These are phyloP conservation scores for Pygoscelis adeliae DNA, from an alignment of 2,113 vertebrate genomes.

Conservation along the genomic window DNA sequence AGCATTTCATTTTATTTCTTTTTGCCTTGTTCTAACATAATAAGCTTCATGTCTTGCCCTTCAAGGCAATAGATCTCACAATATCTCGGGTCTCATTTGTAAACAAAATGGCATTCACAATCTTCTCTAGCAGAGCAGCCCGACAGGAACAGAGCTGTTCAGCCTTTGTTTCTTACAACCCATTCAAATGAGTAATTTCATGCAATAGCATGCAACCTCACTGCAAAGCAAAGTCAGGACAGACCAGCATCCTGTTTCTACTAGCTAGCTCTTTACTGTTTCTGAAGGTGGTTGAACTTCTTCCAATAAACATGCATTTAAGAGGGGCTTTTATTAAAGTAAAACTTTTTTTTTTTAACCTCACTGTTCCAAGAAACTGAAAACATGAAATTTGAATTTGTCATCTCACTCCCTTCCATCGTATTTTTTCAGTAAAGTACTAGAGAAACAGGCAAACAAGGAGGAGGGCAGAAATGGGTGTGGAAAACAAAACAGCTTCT, in stretches of 20 bases:
- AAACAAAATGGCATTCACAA: not conserved
- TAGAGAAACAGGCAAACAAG: not conserved
- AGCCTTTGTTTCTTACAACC: not conserved
- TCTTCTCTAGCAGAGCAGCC: not conserved
- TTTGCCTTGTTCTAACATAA: not conserved
- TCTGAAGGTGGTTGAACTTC: not conserved
- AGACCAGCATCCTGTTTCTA: not conserved
- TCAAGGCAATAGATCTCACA: not conserved
- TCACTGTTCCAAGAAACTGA: not conserved
- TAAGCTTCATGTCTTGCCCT: not conserved
- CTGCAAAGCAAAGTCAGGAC: not conserved
- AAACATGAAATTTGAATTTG: not conserved
- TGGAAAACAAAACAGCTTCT: not conserved
- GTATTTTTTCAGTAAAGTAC: not conserved
- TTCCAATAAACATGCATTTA: not conserved
- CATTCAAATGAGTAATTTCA: not conserved
- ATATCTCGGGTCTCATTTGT: not conserved
- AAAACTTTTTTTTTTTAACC: not conserved
- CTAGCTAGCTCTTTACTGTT: not conserved
- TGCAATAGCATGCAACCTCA: not conserved
- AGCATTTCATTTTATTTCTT: not conserved
- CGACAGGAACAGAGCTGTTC: rapidly evolving
- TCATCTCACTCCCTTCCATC: not conserved
- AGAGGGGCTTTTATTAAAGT: not conserved
- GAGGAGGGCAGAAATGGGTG: not conserved